These are phyloP conservation scores for Megamerina dolium DNA, from an alignment of 2,888 invertebrate species.

Conservation along the genomic window DNA sequence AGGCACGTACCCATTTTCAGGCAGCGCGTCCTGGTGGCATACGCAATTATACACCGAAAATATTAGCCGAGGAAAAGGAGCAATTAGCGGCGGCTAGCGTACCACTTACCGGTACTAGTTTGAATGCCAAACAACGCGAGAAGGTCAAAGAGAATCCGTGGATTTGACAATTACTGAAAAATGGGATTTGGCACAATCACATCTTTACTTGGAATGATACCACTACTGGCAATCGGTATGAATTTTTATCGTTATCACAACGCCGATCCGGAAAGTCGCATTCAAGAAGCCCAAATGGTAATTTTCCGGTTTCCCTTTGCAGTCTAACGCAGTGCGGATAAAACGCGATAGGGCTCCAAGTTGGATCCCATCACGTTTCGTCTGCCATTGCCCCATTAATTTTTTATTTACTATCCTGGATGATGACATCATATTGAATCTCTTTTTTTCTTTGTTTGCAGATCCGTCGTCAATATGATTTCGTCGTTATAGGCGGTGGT, in stretches of 20 bases:
- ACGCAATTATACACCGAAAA: slow-evolving; percentile 68
- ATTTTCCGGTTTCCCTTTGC: no score
- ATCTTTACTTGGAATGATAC: slow-evolving; percentile 69
- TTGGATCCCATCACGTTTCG: not conserved
- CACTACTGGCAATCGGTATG: slow-evolving; percentile 73
- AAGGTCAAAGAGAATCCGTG: slow-evolving; percentile 55
- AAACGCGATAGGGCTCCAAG: no score
- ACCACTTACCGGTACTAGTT: slow-evolving; percentile 22
- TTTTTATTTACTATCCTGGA: no score
- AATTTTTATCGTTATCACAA: slow-evolving; percentile 74
- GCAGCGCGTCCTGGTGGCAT: slow-evolving; percentile 59
- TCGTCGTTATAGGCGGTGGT: slow-evolving; percentile 79
- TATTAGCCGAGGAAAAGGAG: slow-evolving; percentile 54
- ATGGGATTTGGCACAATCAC: slow-evolving; percentile 59
- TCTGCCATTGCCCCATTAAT: not conserved
- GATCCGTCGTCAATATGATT: slow-evolving; percentile 76
- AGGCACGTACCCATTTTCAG: slow-evolving; percentile 49
- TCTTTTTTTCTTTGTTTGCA: slow-evolving; percentile 41
- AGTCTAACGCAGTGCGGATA: no score
- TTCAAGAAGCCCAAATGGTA: slow-evolving; percentile 65
- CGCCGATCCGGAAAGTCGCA: slow-evolving; percentile 76
- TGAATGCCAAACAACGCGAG: slow-evolving; percentile 13
- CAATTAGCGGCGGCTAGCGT: slow-evolving; percentile 36
- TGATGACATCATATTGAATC: not conserved
- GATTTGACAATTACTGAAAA: slow-evolving; percentile 55